A percentile compares a stretch with the other conserved stretches of the same genome.
These are phyloP conservation scores for Scolopax rusticola DNA, from an alignment of 2,797 vertebrate species.

Conservation along the genomic window DNA sequence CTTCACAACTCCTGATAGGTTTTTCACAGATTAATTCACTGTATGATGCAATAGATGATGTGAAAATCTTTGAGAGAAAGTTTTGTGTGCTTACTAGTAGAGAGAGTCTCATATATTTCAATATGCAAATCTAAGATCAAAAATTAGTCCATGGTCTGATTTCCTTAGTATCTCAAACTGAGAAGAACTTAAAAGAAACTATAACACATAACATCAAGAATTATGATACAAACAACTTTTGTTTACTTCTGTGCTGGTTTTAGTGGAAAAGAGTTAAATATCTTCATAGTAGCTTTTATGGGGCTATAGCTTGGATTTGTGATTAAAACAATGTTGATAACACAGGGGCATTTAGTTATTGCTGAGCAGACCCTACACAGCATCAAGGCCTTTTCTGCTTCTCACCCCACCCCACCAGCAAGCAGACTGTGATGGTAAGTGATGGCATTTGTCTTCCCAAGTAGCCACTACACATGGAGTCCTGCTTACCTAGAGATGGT, in stretches of 20 bases:
- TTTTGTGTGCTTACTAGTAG: not conserved
- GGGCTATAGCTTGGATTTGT: not conserved
- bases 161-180: not conserved
- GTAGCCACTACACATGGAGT: fast-evolving
- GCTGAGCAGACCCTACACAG: not conserved
- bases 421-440: not conserved
- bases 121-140: not conserved
- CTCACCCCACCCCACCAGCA: not conserved
- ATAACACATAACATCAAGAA: not conserved
- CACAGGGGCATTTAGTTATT: not conserved
- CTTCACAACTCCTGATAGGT: not conserved
- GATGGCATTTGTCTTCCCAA: not conserved
- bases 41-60: not conserved
- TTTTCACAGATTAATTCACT: not conserved
- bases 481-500: not conserved
- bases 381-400: not conserved
- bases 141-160: not conserved
- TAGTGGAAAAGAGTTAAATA: not conserved
- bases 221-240: not conserved
- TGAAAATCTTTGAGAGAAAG: not conserved
- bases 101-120: not conserved
- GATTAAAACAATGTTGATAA: not conserved
- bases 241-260: not conserved
- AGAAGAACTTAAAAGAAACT: not conserved
- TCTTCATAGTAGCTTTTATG: not conserved